Evolutionary conservation across 2,113 vertebrate species (phyloP).

Genomic region (Anoplopoma fimbria): DNA sequence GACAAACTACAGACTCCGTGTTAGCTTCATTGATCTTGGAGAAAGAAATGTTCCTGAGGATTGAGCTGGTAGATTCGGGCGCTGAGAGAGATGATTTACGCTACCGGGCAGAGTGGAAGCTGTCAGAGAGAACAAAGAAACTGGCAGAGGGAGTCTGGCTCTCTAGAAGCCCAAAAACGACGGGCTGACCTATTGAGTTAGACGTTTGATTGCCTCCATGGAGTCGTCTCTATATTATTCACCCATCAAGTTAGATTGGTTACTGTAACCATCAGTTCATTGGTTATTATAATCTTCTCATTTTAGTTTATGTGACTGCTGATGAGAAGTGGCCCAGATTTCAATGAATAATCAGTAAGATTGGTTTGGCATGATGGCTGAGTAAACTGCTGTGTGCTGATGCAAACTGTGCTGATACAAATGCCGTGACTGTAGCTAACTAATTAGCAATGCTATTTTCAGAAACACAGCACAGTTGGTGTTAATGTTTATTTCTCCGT

Average conservation of each 20-base stretch:
- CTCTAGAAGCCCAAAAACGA: slow-evolving; percentile 45
- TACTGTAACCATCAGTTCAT: slow-evolving; percentile 1
- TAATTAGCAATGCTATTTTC: slow-evolving; percentile 66
- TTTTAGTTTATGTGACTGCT: slow-evolving; percentile 43
- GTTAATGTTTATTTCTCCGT: slow-evolving; percentile 57
- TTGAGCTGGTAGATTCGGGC: slow-evolving; percentile 72
- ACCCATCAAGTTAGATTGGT: slow-evolving; percentile 19
- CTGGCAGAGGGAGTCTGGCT: slow-evolving; percentile 78
- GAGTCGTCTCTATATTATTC: slow-evolving; percentile 11
- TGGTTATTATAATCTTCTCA: slow-evolving; percentile 27
- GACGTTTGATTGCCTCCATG: slow-evolving; percentile 34
- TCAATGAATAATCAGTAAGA: slow-evolving; percentile 33
- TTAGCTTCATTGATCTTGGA: slow-evolving; percentile 67
- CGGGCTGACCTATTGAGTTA: slow-evolving; percentile 48
- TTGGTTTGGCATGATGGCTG: slow-evolving; percentile 48
- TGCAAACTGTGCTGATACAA: slow-evolving; percentile 29
- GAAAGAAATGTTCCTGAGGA: slow-evolving; percentile 72
- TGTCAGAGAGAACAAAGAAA: slow-evolving; percentile 74
- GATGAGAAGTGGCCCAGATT: slow-evolving; percentile 57
- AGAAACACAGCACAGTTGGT: slow-evolving; percentile 47
- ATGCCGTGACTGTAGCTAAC: slow-evolving; percentile 49
- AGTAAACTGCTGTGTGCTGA: slow-evolving; percentile 28
- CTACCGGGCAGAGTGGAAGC: slow-evolving; percentile 78
- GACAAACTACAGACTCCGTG: slow-evolving; percentile 45
- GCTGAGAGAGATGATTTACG: slow-evolving; percentile 63